Conservation (phyloP, 1,140 invertebrate species). For the Acyrthosiphon pisum region DNA sequence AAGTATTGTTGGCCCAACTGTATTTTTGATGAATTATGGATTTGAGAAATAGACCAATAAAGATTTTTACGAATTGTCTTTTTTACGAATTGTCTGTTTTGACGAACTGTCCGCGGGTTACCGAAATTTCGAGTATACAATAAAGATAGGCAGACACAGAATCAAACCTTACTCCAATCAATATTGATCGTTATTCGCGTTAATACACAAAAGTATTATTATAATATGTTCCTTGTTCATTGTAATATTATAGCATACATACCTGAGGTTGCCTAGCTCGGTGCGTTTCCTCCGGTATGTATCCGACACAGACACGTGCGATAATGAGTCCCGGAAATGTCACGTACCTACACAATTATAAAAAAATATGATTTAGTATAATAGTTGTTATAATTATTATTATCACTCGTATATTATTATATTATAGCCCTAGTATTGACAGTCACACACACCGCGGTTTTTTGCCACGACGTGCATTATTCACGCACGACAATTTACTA, state of each 20-base stretch:
- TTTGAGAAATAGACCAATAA: neutral
- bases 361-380: neutral
- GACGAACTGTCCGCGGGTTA: neutral
- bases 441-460: neutral
- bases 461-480: neutral
- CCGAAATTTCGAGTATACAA: neutral
- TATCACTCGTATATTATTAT: neutral
- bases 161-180: neutral
- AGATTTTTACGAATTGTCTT: no score
- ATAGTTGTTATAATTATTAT: neutral
- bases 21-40: neutral
- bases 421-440: neutral
- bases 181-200: neutral
- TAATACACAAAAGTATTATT: neutral
- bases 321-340: slow-evolving; percentile 15
- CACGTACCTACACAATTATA: neutral
- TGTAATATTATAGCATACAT: neutral
- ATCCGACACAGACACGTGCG: neutral
- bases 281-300: neutral
- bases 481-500: neutral
- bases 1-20: neutral
- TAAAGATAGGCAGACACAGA: neutral
- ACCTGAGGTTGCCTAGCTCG: neutral
- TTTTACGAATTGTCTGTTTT: neutral
- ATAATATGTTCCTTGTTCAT: neutral